phyloP scores from a whole-genome alignment of 2,113 vertebrate genomes.

The Syrmaticus mikado region DNA sequence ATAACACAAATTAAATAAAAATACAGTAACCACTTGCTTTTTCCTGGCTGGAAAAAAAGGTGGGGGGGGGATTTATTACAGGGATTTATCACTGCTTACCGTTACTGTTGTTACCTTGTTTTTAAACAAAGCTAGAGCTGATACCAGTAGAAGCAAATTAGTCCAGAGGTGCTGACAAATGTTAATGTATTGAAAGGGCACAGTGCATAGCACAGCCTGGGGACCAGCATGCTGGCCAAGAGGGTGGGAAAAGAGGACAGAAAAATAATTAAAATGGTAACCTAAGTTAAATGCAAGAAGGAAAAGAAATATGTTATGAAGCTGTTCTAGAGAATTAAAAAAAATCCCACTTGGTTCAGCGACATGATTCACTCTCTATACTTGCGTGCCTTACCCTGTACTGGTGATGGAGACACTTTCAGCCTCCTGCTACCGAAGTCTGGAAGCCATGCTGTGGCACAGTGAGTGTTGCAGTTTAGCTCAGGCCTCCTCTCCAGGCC shows the following conservation, averaged over 20 bases:
- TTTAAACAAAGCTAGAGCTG: background rate
- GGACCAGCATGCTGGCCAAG: fast-evolving
- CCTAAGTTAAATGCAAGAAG: background rate
- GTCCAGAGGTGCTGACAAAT: background rate
- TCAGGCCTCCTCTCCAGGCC: background rate
- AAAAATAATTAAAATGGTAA: background rate
- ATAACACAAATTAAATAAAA: constrained; percentile 75
- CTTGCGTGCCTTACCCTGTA: background rate
- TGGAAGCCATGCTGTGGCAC: fast-evolving
- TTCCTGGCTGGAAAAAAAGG: constrained; percentile 33
- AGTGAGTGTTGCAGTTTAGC: background rate
- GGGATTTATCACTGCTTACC: constrained; percentile 6
- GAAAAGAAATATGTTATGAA: background rate
- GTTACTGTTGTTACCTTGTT: constrained; percentile 13
- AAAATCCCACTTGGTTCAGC: background rate
- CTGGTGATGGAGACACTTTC: background rate
- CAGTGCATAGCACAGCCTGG: background rate
- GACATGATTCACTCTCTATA: fast-evolving
- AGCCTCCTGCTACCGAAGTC: background rate
- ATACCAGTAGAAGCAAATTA: background rate
- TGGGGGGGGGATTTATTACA: background rate
- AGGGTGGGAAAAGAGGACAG: background rate
- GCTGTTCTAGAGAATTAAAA: background rate
- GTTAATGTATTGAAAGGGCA: background rate
- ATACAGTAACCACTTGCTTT: constrained; percentile 56